These are phyloP conservation scores for Rhagium mordax DNA, from an alignment of 2,888 invertebrate species.

Conservation along the genomic window DNA sequence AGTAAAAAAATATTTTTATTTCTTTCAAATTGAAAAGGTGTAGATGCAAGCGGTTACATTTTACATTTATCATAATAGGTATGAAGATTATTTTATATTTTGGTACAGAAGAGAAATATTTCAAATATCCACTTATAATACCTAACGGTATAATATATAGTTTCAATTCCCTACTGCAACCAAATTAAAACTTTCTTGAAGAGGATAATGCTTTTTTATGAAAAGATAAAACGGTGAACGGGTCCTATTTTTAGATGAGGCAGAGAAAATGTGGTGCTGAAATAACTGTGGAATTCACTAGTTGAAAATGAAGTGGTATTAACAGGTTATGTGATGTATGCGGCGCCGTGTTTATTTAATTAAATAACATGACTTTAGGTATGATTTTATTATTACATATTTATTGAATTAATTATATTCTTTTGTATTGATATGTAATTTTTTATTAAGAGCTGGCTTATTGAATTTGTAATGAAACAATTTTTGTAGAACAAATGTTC, in stretches of 20 bases:
- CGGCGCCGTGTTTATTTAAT: not conserved
- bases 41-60: too few species aligned
- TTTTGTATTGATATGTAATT: too few species aligned
- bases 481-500: too few species aligned
- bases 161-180: not conserved
- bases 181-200: slow-evolving; percentile 18
- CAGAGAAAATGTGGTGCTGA: slow-evolving; percentile 6
- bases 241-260: slow-evolving; percentile 10
- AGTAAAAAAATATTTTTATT: too few species aligned
- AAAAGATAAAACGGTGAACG: slow-evolving; percentile 6
- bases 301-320: slow-evolving; percentile 8
- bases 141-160: not conserved
- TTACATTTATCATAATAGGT: too few species aligned
- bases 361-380: slow-evolving; percentile 30
- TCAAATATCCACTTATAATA: not conserved
- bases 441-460: too few species aligned
- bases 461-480: too few species aligned
- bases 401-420: not conserved
- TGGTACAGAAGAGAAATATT: not conserved
- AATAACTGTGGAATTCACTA: slow-evolving; percentile 12
- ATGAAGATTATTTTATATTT: too few species aligned
- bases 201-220: not conserved
- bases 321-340: not conserved
- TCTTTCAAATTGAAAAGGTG: too few species aligned
- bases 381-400: slow-evolving; percentile 24